Conservation (phyloP, 2,797 vertebrate species). For the Peromyscus aztecus region DNA sequence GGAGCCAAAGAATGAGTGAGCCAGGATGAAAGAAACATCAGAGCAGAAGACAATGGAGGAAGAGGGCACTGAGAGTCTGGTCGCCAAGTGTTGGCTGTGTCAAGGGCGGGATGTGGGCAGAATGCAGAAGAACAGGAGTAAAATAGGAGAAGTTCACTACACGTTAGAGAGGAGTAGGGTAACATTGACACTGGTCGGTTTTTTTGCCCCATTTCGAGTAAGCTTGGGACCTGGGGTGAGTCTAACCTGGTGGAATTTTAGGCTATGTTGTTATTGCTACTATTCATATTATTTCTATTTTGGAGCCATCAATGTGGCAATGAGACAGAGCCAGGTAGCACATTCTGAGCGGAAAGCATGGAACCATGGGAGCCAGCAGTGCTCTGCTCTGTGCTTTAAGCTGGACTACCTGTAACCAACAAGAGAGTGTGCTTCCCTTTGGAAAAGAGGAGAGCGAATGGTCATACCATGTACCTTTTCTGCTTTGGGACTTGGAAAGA, state of each 20-base stretch:
- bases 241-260: background rate
- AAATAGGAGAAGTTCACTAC: background rate
- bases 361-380: no score
- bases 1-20: background rate
- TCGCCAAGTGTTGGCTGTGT: background rate
- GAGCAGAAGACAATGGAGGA: background rate
- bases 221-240: background rate
- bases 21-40: background rate
- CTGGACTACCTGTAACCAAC: background rate
- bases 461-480: background rate
- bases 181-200: background rate
- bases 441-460: background rate
- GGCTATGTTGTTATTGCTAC: background rate
- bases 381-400: background rate
- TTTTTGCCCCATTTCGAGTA: background rate
- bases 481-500: slow-evolving; percentile 35
- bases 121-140: background rate
- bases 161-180: background rate
- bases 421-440: background rate
- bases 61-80: background rate
- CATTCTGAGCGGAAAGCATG: background rate
- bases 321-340: background rate
- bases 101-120: background rate
- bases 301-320: background rate
- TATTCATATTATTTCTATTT: background rate